phyloP scores from a whole-genome alignment of 1,140 invertebrate genomes.

The Drosophila sulfurigaster region DNA sequence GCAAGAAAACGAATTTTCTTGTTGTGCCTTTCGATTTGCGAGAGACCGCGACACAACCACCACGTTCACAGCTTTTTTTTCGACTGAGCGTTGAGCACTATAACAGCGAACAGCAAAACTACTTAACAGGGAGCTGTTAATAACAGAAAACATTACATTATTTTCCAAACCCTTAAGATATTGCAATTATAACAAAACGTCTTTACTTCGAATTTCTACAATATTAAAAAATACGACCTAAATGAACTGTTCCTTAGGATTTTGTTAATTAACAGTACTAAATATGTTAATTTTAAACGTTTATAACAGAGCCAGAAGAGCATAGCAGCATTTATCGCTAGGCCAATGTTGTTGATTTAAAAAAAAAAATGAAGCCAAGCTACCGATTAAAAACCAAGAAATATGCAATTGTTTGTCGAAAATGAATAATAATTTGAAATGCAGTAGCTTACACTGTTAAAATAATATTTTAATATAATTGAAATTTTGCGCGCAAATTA shows the following conservation, averaged over 20 bases:
- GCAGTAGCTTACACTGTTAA: too few relatives aligned
- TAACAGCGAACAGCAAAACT: neutral
- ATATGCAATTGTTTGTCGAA: too few relatives aligned
- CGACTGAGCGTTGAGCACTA: slow-evolving; percentile 17
- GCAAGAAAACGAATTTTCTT: slow-evolving; percentile 27
- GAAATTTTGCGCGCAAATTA: neutral
- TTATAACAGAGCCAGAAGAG: slow-evolving; percentile 14
- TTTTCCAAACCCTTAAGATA: neutral
- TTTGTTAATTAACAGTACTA: too few relatives aligned
- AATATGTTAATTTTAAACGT: too few relatives aligned
- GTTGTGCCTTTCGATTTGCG: neutral
- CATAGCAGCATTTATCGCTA: neutral
- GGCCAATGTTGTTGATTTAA: neutral
- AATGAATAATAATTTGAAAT: too few relatives aligned
- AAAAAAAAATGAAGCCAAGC: too few relatives aligned
- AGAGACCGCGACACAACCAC: slow-evolving; percentile 14
- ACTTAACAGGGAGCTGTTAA: slow-evolving; percentile 21
- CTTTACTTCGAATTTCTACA: too few relatives aligned
- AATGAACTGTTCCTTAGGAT: too few relatives aligned
- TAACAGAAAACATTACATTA: slow-evolving; percentile 1
- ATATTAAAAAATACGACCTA: too few relatives aligned
- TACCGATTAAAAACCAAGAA: too few relatives aligned
- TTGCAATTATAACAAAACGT: too few relatives aligned
- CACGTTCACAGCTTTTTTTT: slow-evolving; percentile 27
- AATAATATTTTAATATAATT: too few relatives aligned